These are phyloP conservation scores for Dysmachus trigonus DNA, from an alignment of 2,888 invertebrate species.

Conservation along the genomic window DNA sequence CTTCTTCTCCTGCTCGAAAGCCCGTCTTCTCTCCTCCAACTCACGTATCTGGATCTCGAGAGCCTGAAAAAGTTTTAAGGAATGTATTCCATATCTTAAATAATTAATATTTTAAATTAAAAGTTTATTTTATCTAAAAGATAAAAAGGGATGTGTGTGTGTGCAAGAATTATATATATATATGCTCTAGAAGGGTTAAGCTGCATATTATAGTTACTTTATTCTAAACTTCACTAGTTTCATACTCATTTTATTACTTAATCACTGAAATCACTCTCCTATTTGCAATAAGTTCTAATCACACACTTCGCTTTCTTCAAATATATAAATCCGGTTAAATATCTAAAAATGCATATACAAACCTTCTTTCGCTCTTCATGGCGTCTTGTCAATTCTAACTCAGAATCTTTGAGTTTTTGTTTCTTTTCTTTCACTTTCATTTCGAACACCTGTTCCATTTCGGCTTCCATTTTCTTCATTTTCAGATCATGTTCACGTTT, in stretches of 20 bases:
- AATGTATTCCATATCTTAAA: neutral
- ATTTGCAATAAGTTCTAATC: neutral
- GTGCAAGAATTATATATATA: neutral
- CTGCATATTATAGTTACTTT: neutral
- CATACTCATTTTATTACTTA: neutral
- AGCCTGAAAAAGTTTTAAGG: slow-evolving; percentile 59
- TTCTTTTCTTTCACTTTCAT: slow-evolving; percentile 97
- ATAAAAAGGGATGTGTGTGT: neutral
- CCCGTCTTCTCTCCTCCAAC: slow-evolving; percentile 86
- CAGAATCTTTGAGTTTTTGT: slow-evolving; percentile 94
- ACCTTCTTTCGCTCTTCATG: slow-evolving; percentile 82
- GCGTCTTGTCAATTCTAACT: slow-evolving; percentile 88
- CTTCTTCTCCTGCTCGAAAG: slow-evolving; percentile 84
- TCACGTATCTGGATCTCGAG: slow-evolving; percentile 92
- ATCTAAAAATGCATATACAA: slow-evolving; percentile 52
- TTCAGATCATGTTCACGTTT: slow-evolving; percentile 94
- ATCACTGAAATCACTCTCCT: neutral
- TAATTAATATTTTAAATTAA: neutral
- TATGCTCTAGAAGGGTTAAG: neutral
- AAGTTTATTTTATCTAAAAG: neutral
- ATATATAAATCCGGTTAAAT: neutral
- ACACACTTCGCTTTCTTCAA: neutral
- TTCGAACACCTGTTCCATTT: slow-evolving; percentile 99
- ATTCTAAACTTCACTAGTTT: neutral
- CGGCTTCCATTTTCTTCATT: slow-evolving; percentile 98